A percentile compares a stretch with the other conserved stretches of the same genome.
Evolutionary conservation across 30 jellyfish, hydroid and myxozoan genomes (phyloP).

Genomic region (Cassiopea xamachana): DNA sequence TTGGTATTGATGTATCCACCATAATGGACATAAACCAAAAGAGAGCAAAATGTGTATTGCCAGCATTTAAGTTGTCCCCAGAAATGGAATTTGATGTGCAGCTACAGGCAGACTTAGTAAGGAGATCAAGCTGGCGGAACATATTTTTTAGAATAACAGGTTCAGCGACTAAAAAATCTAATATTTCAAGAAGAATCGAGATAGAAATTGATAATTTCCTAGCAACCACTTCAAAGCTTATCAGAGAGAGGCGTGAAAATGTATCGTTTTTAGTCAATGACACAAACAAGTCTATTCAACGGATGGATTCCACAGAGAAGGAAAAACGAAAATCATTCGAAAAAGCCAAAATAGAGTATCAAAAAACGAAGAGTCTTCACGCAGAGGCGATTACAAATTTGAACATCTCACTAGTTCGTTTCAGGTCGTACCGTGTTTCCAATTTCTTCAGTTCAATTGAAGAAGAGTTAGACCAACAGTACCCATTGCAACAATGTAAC

Average conservation of each 20-base stretch:
- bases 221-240: background rate
- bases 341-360: conserved; percentile 2
- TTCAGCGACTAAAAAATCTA: conserved; percentile 12
- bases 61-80: background rate
- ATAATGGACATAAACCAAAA: conserved; percentile 2
- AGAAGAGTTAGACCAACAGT: conserved; percentile 6
- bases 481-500: conserved; percentile 26
- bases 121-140: conserved; percentile 35
- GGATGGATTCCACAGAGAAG: background rate
- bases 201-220: background rate
- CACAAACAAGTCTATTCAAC: background rate
- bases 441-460: conserved; percentile 54
- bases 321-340: background rate
- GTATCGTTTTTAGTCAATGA: background rate
- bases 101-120: conserved; percentile 37
- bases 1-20: conserved; percentile 15
- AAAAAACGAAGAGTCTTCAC: conserved; percentile 2
- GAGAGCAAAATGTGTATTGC: conserved; percentile 15
- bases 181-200: background rate
- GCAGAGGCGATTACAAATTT: background rate
- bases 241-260: conserved; percentile 5
- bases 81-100: conserved; percentile 16
- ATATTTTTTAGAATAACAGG: conserved; percentile 23
- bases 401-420: conserved; percentile 30
- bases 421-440: conserved; percentile 56